Evolutionary conservation across 2,888 invertebrate genomes (phyloP), one percentile per base, ranked within the genome.

Genomic region (Pseudanteris insignis): DNA sequence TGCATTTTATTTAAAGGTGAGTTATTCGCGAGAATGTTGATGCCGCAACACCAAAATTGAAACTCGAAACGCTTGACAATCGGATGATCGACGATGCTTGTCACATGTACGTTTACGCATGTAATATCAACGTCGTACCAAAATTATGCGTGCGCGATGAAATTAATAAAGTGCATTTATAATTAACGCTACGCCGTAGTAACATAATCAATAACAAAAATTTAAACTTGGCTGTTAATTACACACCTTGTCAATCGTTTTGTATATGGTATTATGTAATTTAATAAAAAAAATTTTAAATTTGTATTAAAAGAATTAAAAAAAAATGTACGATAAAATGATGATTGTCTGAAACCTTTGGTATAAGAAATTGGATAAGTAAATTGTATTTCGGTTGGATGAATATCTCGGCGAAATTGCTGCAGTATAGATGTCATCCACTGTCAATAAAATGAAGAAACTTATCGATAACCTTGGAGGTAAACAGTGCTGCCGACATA

Each of bases 361-460:
- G n/a, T n/a, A n/a, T n/a, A n/a, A n/a, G n/a, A n/a, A n/a, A n/a
- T n/a, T n/a, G n/a, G n/a, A n/a, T n/a, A n/a, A n/a, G n/a, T n/a
- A n/a, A n/a, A n/a, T n/a, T n/a, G n/a, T n/a, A n/a, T n/a, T n/a
- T n/a, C n/a, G n/a, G n/a, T n/a, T n/a, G n/a, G n/a, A n/a, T n/a
- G 13, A 58, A 15, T 13, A 18, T 13, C 9, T 15, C 28, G 40
- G 30, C 34, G 26, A 38, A 44, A 61, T 48, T 44, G 28, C 34
- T 36, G 30, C 10, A n/a, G n/a, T 38, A 14, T 26, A 5, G 21
- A 5, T 38, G 34, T 61, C 61, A 40, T 43, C 10, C 2, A 53
- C 18, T 24, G 18, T 36, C 50, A 48, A 58, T 63, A 63, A 63
- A 63, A 63, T 58, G 44, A 32, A 34, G 54, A 58, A 63, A 63